Conservation (phyloP, 2,797 vertebrate species). For the Melanogrammus aeglefinus region DNA sequence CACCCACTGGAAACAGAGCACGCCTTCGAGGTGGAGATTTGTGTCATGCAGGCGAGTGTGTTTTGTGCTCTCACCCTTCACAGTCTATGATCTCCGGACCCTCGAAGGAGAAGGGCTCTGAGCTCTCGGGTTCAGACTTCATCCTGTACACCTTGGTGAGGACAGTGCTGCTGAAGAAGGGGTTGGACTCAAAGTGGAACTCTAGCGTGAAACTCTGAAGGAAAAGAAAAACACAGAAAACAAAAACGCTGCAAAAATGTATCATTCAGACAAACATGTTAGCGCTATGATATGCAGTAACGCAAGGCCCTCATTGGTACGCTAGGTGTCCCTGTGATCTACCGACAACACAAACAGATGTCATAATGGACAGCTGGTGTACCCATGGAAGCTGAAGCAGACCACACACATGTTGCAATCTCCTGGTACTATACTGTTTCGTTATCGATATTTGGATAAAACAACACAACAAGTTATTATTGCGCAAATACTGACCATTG, state of each 20-base stretch:
- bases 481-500: conserved; percentile 82
- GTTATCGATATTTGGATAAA: background rate
- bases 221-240: background rate
- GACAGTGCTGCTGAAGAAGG: conserved; percentile 90
- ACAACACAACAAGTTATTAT: background rate
- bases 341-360: background rate
- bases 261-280: background rate
- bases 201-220: conserved; percentile 93
- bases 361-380: background rate
- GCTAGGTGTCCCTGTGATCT: background rate
- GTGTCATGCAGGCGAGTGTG: background rate
- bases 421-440: background rate
- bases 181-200: conserved; percentile 94
- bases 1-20: background rate
- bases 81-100: conserved; percentile 96
- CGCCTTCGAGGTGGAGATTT: background rate
- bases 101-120: conserved; percentile 96
- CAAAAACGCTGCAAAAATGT: background rate
- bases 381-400: background rate
- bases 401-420: background rate
- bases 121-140: conserved; percentile 90
- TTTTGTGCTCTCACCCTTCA: conserved; percentile 83
- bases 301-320: background rate
- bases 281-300: background rate
- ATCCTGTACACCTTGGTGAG: conserved; percentile 98